These are phyloP conservation scores for Diarsia mendica DNA, from an alignment of 2,888 invertebrate genomes.

Conservation along the genomic window DNA sequence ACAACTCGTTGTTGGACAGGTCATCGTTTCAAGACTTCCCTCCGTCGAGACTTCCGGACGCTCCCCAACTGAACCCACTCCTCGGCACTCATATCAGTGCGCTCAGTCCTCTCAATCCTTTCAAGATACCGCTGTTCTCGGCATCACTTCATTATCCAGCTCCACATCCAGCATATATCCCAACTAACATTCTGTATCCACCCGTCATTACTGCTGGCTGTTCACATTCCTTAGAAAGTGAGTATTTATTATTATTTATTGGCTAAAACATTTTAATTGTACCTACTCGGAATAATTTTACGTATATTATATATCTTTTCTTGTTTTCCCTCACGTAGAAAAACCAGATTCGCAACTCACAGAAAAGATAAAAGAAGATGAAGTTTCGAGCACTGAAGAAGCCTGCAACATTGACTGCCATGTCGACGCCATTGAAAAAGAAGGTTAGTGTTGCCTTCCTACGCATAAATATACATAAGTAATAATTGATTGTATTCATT, in stretches of 20 bases:
- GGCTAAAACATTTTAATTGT: background rate
- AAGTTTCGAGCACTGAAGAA: constrained; percentile 94
- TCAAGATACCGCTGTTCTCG: constrained; percentile 84
- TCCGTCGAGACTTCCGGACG: constrained; percentile 74
- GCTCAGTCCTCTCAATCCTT: constrained; percentile 77
- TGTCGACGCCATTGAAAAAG: constrained; percentile 62
- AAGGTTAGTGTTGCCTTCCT: constrained; percentile 61
- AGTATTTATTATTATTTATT: constrained; percentile 65
- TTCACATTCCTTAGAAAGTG: constrained; percentile 75
- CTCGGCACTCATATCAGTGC: constrained; percentile 72
- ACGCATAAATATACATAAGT: background rate
- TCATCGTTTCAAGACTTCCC: constrained; percentile 78
- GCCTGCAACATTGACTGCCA: constrained; percentile 79
- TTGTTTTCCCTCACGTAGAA: constrained; percentile 65
- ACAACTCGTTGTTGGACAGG: constrained; percentile 77
- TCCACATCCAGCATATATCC: constrained; percentile 83
- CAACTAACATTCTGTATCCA: constrained; percentile 85
- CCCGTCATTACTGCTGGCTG: constrained; percentile 77
- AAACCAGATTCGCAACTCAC: constrained; percentile 81
- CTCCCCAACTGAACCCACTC: constrained; percentile 74
- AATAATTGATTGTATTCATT: background rate
- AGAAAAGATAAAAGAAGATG: constrained; percentile 92
- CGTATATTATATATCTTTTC: constrained; percentile 14
- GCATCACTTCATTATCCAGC: constrained; percentile 82
- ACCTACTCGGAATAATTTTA: background rate